Evolutionary conservation across 2,888 invertebrate genomes (phyloP), one percentile per base, ranked within the genome.

Genomic region (Oscheius sp.): DNA sequence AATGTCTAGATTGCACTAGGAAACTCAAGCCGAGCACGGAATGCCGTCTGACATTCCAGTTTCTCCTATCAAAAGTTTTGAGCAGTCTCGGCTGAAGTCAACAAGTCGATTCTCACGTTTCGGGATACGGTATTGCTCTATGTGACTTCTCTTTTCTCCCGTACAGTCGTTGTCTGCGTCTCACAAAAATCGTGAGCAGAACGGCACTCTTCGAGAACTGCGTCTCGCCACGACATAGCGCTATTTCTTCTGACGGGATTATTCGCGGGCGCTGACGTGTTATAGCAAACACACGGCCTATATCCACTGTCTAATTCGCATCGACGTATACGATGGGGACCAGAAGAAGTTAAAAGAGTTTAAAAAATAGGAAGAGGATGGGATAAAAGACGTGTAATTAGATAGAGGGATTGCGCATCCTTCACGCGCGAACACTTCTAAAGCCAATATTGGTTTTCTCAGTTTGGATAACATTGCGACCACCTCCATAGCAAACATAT

Each of bases 391-490:
- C 8, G 36, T 36, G 36, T 9, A 14, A 36, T 9, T 14, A 24
- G 47, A 20, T 26, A 17, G n/a, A 26, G 44, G 20, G 49, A 26
- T 62, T 36, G 47, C 61, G 32, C 61, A 61, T 32, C 44, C 26
- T 20, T 8, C 54, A 54, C 54, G 54, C 44, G 59, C 38, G 56
- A 65, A 56, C 65, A 65, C 54, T 32, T 45, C 63, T 33, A 65
- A 54, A 67, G 61, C 67, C 44, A 67, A 67, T 67, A 67, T 67
- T 67, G 67, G 67, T 67, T 67, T 67, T 67, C 67, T 67, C 61
- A 62, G 67, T 67, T 67, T 67, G 67, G 67, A 67, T 67, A 67
- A 67, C 67, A 51, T 49, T 41, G 38, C 51, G 41, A 41, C 57
- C 38, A 65, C 65, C 65, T 44, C 38, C 56, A 44, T 54, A 51